phyloP scores from a whole-genome alignment of 2,113 vertebrate genomes.

The Neodon shergylaensis region DNA sequence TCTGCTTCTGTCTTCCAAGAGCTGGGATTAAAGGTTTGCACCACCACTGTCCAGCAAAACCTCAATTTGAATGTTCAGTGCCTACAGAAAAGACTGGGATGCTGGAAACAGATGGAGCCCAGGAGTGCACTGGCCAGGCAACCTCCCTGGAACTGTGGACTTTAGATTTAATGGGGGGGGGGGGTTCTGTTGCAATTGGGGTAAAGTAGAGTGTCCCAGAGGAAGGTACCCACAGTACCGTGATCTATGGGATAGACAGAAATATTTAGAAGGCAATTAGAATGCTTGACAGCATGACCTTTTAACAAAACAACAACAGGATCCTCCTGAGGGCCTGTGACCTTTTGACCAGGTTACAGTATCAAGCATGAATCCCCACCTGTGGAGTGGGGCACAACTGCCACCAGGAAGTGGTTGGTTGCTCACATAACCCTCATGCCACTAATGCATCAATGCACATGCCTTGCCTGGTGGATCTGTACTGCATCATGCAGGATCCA shows the following conservation, averaged over 20 bases:
- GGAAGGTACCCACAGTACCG: not conserved
- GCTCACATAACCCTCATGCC: not conserved
- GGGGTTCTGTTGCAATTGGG: not conserved
- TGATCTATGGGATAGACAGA: not conserved
- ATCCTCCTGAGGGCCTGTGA: not conserved
- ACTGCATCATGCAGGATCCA: not conserved
- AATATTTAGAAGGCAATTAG: not conserved
- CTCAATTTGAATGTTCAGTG: not conserved
- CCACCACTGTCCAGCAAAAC: not conserved
- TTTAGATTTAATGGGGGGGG: not conserved
- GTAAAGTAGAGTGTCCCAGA: not conserved
- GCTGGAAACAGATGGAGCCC: not conserved
- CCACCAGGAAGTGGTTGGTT: not conserved
- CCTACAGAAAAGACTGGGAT: not conserved
- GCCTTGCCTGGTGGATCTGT: not conserved
- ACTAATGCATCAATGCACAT: no score
- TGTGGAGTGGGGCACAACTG: not conserved
- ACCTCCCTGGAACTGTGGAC: not conserved
- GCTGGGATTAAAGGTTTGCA: not conserved
- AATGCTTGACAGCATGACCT: not conserved
- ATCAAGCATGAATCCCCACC: not conserved
- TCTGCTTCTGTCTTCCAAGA: not conserved
- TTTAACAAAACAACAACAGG: not conserved
- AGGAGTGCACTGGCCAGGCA: not conserved
- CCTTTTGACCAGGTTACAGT: not conserved